Conservation (phyloP, 2,888 invertebrate genomes). For the Pammene aurita region DNA sequence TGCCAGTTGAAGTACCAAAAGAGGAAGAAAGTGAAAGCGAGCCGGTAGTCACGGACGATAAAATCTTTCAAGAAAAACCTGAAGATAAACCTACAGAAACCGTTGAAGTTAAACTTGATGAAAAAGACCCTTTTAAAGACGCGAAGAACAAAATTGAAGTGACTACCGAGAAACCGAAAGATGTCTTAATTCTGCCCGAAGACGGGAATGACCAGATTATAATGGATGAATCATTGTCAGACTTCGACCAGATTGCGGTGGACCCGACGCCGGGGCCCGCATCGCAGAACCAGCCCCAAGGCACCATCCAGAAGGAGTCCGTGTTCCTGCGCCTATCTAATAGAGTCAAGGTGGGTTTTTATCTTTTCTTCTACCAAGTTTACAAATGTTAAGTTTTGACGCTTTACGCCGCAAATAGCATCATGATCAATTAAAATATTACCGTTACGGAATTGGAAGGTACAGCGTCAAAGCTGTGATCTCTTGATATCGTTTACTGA, state of each 20-base stretch:
- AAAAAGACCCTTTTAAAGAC: conserved; percentile 64
- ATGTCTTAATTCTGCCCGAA: conserved; percentile 52
- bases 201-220: conserved; percentile 67
- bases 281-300: conserved; percentile 62
- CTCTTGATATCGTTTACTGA: too few species aligned
- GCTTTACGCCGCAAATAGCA: not conserved
- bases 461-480: too few species aligned
- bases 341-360: conserved; percentile 90
- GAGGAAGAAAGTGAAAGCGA: conserved; percentile 64
- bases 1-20: conserved; percentile 60
- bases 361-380: not conserved
- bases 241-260: conserved; percentile 79
- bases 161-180: conserved; percentile 65
- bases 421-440: not conserved
- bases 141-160: conserved; percentile 62
- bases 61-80: conserved; percentile 53
- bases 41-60: conserved; percentile 56
- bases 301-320: conserved; percentile 91
- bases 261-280: conserved; percentile 70
- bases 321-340: conserved; percentile 98
- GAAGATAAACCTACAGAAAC: conserved; percentile 54
- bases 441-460: too few species aligned
- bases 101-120: conserved; percentile 54
- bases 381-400: not conserved
- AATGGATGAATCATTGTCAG: conserved; percentile 79